Base-by-base conservation (phyloP, 2,113 vertebrate species). In the Sardina pilchardus region DNA sequence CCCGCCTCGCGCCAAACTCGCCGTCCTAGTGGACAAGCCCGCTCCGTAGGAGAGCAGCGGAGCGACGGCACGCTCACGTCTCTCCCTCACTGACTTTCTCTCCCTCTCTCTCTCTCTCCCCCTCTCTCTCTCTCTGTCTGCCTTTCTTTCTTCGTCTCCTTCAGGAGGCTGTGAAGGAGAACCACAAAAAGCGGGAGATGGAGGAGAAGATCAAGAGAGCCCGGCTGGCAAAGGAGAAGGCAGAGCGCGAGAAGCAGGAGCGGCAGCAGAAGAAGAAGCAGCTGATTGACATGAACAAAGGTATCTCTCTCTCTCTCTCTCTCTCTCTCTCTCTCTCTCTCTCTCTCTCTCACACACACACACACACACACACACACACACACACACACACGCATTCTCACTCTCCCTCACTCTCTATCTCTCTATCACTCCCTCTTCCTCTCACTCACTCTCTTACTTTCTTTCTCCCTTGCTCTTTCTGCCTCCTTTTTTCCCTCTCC, bases 241-340 rank as follows among this genome's bases (percentile, higher is more conserved):
- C 97, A 0, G 98, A 99, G 92, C 95, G 96, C 0, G 98, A 99
- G 93, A 98, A 97, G 88, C 92, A 96, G 89, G 98, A 99, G 90
- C 93, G 98, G 10, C 97, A 97, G 94, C 97, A 98, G 94, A 99
- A 99, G 94, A 99, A 99, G 95, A 98, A 99, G 92, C 97, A 97
- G 88, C 93, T 99, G 93, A 99, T 99, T 94, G 98, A 99, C 93
- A 99, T 99, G 95, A 98, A 98, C 95, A 99, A 98, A 99, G 98
- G 98, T 99, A 96, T 30, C 63, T 26, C n/a, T 71, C 63, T 34
- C 63, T 71, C 63, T 30, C 63, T 30, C 63, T 67, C 63, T 67
- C n/a, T 30, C 63, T 30, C n/a, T 2, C 9, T 12, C 9, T 2
- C 26, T 24, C 59, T n/a, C 19, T 63, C 59, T 63, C 24, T 1